Evolutionary conservation across 2,888 invertebrate genomes (phyloP).

Genomic region (Argyresthia goedartella): DNA sequence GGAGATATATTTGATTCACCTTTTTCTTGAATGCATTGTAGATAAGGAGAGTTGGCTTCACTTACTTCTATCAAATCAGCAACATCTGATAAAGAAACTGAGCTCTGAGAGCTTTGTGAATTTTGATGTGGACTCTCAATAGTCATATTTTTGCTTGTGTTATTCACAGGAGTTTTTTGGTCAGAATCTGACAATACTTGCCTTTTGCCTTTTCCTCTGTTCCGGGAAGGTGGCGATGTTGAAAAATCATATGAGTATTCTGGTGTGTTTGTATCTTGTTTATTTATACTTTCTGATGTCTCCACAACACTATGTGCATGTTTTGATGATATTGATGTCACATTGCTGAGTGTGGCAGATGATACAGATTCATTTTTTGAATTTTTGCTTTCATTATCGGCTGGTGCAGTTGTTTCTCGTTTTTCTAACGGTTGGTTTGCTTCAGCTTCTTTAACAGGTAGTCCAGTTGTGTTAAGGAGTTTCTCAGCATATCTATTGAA

Average conservation of each 20-base stretch:
- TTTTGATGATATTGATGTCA: conserved; percentile 25
- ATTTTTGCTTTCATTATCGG: not conserved
- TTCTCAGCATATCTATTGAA: conserved; percentile 38
- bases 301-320: conserved; percentile 19
- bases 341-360: conserved; percentile 27
- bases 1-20: not conserved
- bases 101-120: conserved; percentile 46
- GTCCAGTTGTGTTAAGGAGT: conserved; percentile 38
- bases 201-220: too few relatives aligned
- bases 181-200: conserved; percentile 7
- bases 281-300: conserved; percentile 22
- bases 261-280: conserved; percentile 36
- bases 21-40: not conserved
- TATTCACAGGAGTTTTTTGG: conserved; percentile 19
- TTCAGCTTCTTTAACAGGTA: conserved; percentile 25
- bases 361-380: conserved; percentile 19
- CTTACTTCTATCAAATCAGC: conserved; percentile 46
- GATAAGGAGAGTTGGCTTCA: conserved; percentile 34
- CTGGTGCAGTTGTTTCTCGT: not conserved
- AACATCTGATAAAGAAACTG: conserved; percentile 57
- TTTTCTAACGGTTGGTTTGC: conserved; percentile 8
- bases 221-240: conserved; percentile 26
- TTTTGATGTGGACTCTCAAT: conserved; percentile 32
- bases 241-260: conserved; percentile 57
- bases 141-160: conserved; percentile 22